Percentiles rank a stretch among this genome's conserved stretches.
phyloP scores from a whole-genome alignment of 2,888 invertebrate genomes.

The Pandemis heparana region DNA sequence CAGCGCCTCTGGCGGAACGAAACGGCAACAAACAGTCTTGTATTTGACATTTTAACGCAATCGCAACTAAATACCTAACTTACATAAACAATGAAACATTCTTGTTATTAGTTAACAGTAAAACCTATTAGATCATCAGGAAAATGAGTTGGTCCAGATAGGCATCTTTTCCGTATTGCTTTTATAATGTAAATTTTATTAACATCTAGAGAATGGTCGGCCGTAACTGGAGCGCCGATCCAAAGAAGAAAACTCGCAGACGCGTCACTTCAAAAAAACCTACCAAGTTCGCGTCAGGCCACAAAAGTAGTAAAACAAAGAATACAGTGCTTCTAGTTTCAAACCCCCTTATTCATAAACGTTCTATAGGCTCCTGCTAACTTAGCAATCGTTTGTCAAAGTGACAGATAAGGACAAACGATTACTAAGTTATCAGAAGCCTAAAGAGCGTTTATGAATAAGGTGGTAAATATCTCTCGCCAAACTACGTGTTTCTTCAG shows the following conservation, averaged over 20 bases:
- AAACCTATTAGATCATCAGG: constrained; percentile 10
- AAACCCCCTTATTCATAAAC: too few relatives aligned
- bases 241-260: constrained; percentile 9
- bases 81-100: background rate
- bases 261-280: background rate
- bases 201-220: constrained; percentile 23
- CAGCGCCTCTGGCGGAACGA: too few relatives aligned
- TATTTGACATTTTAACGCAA: too few relatives aligned
- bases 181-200: constrained; percentile 31
- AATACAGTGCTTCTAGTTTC: too few relatives aligned
- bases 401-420: too few relatives aligned
- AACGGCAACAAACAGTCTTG: too few relatives aligned
- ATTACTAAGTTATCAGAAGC: too few relatives aligned
- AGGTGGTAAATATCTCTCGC: too few relatives aligned
- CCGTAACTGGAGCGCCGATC: constrained; percentile 10
- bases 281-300: background rate
- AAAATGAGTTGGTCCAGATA: constrained; percentile 10
- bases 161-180: constrained; percentile 16
- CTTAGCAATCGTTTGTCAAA: too few relatives aligned
- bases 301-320: background rate
- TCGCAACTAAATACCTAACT: background rate
- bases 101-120: background rate
- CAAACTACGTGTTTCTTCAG: too few relatives aligned
- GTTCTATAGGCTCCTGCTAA: too few relatives aligned
- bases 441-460: too few relatives aligned